These are phyloP conservation scores for Heteromormyrus szaboi DNA, from an alignment of 2,797 vertebrate species.

Conservation along the genomic window DNA sequence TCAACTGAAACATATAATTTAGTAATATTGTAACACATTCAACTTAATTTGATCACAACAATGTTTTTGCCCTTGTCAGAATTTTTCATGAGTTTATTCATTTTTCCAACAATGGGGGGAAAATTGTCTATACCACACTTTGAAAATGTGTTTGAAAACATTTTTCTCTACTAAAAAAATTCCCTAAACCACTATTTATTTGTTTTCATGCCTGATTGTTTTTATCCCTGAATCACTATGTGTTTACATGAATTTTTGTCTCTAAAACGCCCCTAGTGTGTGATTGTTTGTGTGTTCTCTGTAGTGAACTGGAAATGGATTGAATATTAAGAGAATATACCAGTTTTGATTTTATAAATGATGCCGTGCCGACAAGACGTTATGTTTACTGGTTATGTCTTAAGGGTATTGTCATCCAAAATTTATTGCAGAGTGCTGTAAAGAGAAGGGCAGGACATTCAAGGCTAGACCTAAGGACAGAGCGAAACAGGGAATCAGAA, in stretches of 20 bases:
- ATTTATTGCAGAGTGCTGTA: not conserved
- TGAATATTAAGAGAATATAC: not conserved
- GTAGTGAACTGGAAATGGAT: not conserved
- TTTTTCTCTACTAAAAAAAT: not conserved
- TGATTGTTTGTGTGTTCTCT: not conserved
- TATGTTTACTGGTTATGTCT: not conserved
- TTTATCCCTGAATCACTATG: not conserved
- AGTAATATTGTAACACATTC: not conserved
- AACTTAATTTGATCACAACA: not conserved
- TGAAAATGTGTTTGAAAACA: not conserved
- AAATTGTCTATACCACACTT: not conserved
- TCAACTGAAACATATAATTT: not conserved
- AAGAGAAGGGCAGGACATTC: not conserved
- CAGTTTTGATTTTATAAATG: not conserved
- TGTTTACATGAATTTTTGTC: not conserved
- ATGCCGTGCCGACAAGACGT: not conserved
- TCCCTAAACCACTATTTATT: not conserved
- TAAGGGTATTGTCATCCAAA: not conserved
- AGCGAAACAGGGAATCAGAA: not conserved
- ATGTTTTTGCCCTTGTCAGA: not conserved
- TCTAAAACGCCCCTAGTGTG: not conserved
- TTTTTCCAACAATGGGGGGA: not conserved
- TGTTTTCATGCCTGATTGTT: not conserved
- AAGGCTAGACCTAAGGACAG: not conserved
- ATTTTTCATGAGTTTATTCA: not conserved